Evolutionary conservation across 2,113 vertebrate species (phyloP), one percentile per base, ranked within the genome.

Genomic region (Neodontobutis hainanensis): DNA sequence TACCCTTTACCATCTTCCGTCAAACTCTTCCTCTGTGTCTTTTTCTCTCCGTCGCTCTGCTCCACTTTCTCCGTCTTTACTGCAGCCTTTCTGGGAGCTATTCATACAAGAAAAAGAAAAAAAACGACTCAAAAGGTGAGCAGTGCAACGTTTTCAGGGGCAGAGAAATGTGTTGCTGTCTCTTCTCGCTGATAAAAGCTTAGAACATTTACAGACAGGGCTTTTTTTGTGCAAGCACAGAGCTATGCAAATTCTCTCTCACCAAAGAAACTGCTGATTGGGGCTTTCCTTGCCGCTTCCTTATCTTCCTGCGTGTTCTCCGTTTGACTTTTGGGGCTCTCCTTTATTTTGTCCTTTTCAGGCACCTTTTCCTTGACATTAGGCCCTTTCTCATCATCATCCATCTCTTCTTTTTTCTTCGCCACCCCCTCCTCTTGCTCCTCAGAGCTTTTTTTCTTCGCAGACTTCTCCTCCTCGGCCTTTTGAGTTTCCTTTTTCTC

Each of bases 211-310:
- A 63, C 15, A 42, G 65, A 64, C 53, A 60, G 12, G 46, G 35
- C 68, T 77, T 66, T 65, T 64, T 82, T 73, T 74, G 47, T 76
- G 80, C 61, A 74, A 77, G 65, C 63, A 59, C 48, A 62, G 68
- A 81, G 19, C 50, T 66, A 82, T 82, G 82, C 78, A 80, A 82
- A 85, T 80, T 65, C 5, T 11, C 49, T 15, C 84, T 92, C 82
- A 96, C 95, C 84, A 85, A 96, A 96, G 90, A 96, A 96, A 81
- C 86, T 94, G 90, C 89, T 94, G 85, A 95, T 89, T 0, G 84
- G 70, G 42, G 81, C 65, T 69, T 90, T 92, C 75, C 86, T 91
- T 32, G 80, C 57, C 1, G 70, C 35, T 62, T 68, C 83, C 68
- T 82, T 87, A 85, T 85, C 85, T 83, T 65, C 79, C 61, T 85